These are phyloP conservation scores for Oegoconia quadripuncta DNA, from an alignment of 2,888 invertebrate genomes.

Conservation along the genomic window DNA sequence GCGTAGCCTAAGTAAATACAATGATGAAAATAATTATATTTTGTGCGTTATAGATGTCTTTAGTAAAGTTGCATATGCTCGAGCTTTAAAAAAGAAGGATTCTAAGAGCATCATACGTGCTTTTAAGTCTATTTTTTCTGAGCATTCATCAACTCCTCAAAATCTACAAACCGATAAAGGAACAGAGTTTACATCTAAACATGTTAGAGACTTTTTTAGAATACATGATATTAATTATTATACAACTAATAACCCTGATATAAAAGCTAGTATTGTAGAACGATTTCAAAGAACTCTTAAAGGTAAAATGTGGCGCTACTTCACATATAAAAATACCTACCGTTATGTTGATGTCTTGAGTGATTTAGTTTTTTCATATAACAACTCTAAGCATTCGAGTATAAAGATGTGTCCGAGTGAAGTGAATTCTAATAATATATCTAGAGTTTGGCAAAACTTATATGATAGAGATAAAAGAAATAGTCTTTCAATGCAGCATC, in stretches of 20 bases:
- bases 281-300: background rate
- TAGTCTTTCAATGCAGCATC: background rate
- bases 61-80: conserved; percentile 18
- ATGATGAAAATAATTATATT: conserved; percentile 19
- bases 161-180: background rate
- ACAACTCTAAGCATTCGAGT: background rate
- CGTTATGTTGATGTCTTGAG: background rate
- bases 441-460: conserved; percentile 20
- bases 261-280: background rate
- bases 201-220: background rate
- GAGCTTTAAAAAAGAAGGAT: conserved; percentile 6
- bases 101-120: conserved; percentile 26
- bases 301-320: background rate
- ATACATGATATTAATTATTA: background rate
- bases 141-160: too few relatives aligned
- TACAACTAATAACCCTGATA: background rate
- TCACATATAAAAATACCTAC: background rate
- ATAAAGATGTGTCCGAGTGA: too few relatives aligned
- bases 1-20: too few relatives aligned
- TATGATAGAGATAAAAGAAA: conserved; percentile 3
- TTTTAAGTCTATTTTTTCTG: too few relatives aligned
- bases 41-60: conserved; percentile 21
- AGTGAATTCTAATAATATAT: conserved; percentile 24
- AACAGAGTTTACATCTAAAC: background rate
- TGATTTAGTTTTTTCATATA: background rate